Conservation (phyloP, 1,140 invertebrate genomes). For the Drosophila neocordata region DNA sequence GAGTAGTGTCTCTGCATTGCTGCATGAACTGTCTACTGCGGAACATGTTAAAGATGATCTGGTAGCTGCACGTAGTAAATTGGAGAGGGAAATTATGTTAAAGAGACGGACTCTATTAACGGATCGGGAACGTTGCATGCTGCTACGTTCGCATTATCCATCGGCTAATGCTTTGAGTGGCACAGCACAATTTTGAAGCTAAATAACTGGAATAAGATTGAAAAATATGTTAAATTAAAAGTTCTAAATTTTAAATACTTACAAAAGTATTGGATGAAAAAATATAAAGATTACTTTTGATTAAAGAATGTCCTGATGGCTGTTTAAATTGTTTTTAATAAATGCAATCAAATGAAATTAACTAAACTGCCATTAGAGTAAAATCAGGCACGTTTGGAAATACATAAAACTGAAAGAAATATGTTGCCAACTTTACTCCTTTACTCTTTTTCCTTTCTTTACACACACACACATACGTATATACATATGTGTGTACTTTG, state of each 20-base stretch:
- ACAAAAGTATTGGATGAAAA: neutral
- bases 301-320: neutral
- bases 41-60: slow-evolving; percentile 85
- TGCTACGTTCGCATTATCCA: slow-evolving; percentile 87
- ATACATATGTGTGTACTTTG: slow-evolving; percentile 49
- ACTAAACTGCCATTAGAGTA: slow-evolving; percentile 65
- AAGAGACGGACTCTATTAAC: slow-evolving; percentile 89
- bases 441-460: slow-evolving; percentile 8
- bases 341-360: slow-evolving; percentile 66
- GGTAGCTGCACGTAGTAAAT: slow-evolving; percentile 85
- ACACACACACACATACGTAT: neutral
- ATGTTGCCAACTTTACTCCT: slow-evolving; percentile 57
- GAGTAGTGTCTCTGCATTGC: slow-evolving; percentile 86
- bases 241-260: neutral
- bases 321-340: slow-evolving; percentile 58
- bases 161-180: slow-evolving; percentile 87
- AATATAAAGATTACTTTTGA: too few species aligned
- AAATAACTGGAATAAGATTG: neutral
- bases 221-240: slow-evolving; percentile 8
- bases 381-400: slow-evolving; percentile 76
- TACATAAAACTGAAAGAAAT: slow-evolving; percentile 74
- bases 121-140: slow-evolving; percentile 87
- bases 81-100: slow-evolving; percentile 89
- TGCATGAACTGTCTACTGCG: slow-evolving; percentile 85
- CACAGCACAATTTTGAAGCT: slow-evolving; percentile 19